Base-by-base conservation (phyloP, 2,113 vertebrate genomes). In the Eurystomus gularis region DNA sequence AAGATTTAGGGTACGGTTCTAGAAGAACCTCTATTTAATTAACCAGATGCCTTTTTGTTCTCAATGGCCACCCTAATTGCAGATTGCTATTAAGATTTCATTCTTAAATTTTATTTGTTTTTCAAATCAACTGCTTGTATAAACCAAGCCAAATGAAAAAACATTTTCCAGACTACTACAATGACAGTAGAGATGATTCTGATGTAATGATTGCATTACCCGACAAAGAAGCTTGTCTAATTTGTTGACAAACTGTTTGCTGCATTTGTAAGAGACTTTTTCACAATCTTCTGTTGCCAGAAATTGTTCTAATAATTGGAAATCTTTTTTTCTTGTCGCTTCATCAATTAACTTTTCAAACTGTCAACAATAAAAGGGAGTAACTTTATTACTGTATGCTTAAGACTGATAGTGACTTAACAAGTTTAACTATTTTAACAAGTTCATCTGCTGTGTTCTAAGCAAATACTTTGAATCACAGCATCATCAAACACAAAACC, bases 301-400 rank as follows among this genome's bases (percentile, higher is more conserved):
- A 92, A 99, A 98, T 14, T 81, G 58, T 92, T 98, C 97, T 93
- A 99, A 96, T 54, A 93, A 87, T 24, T 95, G 97, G 75, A 98
- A 97, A 83, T 99, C 86, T 54, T 98, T 97, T 93, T 96, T 98
- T 96, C 98, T 98, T 86, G 99, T 93, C 52, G 97, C 98, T 82
- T 98, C 98, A 94, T 99, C 98, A 37, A 99, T 96, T 83, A 98
- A 94, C 70, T 98, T 99, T 97, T 99, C 99, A 77, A 99, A 76
- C 98, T 99, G 88, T 37, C 88, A 92, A 31, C 46, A 91, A 88
- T 85, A 97, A 82, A 86, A 55, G 72, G 64, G 25, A 96, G 31
- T 28, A 86, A 73, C 35, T 70, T 13, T 46, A 52, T 95, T 51
- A 90, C 8, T 33, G 13, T 37, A 29, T 51, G 37, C 11, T 62